Evolutionary conservation across 2,113 vertebrate species (phyloP), one percentile per base, ranked within the genome.

Genomic region (Limanda limanda): DNA sequence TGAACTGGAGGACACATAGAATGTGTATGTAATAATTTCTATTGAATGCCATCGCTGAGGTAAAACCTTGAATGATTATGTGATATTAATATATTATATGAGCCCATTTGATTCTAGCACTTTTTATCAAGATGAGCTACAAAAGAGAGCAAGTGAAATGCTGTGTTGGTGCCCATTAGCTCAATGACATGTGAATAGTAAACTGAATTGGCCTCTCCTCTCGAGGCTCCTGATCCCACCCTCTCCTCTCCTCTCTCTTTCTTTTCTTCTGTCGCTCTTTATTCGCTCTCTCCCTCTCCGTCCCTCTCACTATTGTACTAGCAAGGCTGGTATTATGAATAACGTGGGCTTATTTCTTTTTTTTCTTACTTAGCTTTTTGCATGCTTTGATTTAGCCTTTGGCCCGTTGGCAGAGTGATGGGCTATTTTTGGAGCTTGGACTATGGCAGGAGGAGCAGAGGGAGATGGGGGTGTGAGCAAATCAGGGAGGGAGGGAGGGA

Each of bases 381-480:
- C 74, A 77, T 85, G 85, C 68, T 88, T 71, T 83, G 75, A 83
- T 86, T 88, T 83, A 86, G 85, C 87, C 88, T 91, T 88, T 91
- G 75, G 88, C 82, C 89, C 71, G 42, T 79, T 74, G 68, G 86
- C 75, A 74, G 81, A 87, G 74, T 76, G 78, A 23, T 61, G 4
- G 51, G 86, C 89, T 94, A 90, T 93, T 93, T 93, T 85, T 85
- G 77, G 86, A 87, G 81, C 61, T 83, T 51, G 74, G 85, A 79
- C 81, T 47, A 11, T 12, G 69, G 72, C 76, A 71, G 77, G 69
- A 71, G 57, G 83, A 83, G 81, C 52, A 17, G 27, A 35, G 58
- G 42, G 59, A 82, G 78, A 81, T 73, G 74, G 75, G 60, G 69
- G 64, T 70, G 68, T 63, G 10, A n/a, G 51, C 8, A n/a, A n/a